Evolutionary conservation across 2,888 invertebrate genomes (phyloP), one percentile per base, ranked within the genome.

Genomic region (Maniola hyperantus): DNA sequence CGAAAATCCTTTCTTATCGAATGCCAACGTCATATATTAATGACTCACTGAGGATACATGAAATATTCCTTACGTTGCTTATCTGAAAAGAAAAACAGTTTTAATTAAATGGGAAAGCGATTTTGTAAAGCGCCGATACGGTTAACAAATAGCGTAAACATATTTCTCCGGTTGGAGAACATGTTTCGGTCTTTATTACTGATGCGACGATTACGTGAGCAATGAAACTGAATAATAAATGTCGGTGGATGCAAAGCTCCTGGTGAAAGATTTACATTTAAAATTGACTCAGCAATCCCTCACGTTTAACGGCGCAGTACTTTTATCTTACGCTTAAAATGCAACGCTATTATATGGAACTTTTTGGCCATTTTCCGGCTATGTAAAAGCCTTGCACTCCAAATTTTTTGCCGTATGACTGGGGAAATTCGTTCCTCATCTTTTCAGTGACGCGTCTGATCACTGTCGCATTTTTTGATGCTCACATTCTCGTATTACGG

Each of bases 321-420:
- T 84, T 83, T 80, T 79, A 80, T 79, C 78, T 79, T 76, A 73
- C 76, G 77, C 74, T 75, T 73, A 76, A 81, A 85, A 83, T 83
- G 75, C 77, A 80, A 71, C 69, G 69, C 79, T 73, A 80, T 83
- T 82, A 81, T 77, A 70, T 65, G 71, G 75, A 75, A 70, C 63
- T 63, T 69, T 63, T 64, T 48, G 51, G 62, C 58, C 60, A 66
- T 66, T 70, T 65, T 62, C 58, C 36, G 58, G 34, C 51, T 26
- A 64, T 64, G 36, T 10, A 10, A 72, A 77, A 77, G 78, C 79
- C 71, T 73, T 72, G 67, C 72, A 70, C 73, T 72, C 67, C 67
- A 57, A 1, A 65, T 64, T 75, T 74, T 79, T 79, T 78, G 74
- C 66, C 71, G 72, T 70, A 10, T n/a, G n/a, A 33, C 26, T 33